Conservation (phyloP, 2,113 vertebrate species). For the Osmerus mordax region DNA sequence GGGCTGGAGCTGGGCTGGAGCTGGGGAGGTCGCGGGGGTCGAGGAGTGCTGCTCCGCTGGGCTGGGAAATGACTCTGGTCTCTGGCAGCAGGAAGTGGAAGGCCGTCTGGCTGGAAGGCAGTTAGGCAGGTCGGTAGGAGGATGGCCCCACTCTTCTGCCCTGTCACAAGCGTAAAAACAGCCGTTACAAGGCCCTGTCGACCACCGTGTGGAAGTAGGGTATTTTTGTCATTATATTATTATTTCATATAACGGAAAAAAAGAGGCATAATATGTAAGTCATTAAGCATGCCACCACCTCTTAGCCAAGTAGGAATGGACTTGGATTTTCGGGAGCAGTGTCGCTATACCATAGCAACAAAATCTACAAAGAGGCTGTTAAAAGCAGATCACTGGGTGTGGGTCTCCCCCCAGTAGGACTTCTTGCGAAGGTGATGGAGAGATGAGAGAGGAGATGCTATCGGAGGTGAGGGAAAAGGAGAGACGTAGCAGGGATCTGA, state of each 20-base stretch:
- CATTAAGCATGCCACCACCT: too few relatives aligned
- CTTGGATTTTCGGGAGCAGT: too few relatives aligned
- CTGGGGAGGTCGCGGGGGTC: constrained; percentile 21
- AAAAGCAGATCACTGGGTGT: too few relatives aligned
- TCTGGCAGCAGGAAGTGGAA: not conserved
- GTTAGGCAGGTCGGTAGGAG: not conserved
- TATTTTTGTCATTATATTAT: too few relatives aligned
- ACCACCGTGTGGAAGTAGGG: constrained; percentile 25
- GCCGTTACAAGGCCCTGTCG: constrained; percentile 35
- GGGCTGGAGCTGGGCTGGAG: not conserved
- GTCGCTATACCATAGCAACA: too few relatives aligned
- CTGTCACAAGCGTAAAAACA: constrained; percentile 53
- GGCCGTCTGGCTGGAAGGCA: constrained; percentile 13
- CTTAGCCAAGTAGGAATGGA: too few relatives aligned
- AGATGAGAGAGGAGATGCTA: too few relatives aligned
- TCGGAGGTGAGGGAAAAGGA: not conserved
- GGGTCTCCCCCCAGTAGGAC: too few relatives aligned
- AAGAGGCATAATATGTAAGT: too few relatives aligned
- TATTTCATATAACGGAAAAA: too few relatives aligned
- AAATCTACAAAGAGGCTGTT: too few relatives aligned
- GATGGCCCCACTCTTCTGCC: constrained; percentile 39
- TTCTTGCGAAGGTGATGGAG: too few relatives aligned
- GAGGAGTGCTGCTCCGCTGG: constrained; percentile 32
- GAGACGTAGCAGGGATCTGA: not conserved
- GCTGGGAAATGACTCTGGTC: constrained; percentile 36